Evolutionary conservation across 2,888 invertebrate genomes (phyloP), one percentile per base, ranked within the genome.

Genomic region (Meteorus cinctellus): DNA sequence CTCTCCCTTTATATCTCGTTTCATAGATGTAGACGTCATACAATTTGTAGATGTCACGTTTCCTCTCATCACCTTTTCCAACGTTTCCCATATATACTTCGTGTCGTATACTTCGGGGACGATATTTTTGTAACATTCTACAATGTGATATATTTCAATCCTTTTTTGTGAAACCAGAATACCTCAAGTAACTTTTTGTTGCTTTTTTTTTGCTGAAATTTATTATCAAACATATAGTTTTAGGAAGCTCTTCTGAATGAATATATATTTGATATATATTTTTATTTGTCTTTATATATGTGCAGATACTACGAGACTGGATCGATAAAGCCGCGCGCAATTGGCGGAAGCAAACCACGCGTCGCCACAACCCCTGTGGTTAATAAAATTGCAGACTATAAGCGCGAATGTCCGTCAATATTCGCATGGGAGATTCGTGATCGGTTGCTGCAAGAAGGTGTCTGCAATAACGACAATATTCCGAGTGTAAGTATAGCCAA

Each of bases 361-460:
- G 98, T 98, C 77, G 98, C 97, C 78, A 98, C 98, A 71, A 95
- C 96, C 73, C 95, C 95, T 60, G 98, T 98, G 81, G 98, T 98
- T 82, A 94, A 94, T 90, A 97, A 97, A 92, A 98, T 98, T 85
- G 97, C 98, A 74, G 96, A 97, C 89, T 98, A 97, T 93, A 98
- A 98, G 91, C 92, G 98, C 72, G 98, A 98, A 90, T 98, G 98
- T 90, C 98, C 98, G 48, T 97, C 97, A 84, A 98, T 98, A 90
- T 98, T 98, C 91, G 98, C 98, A 68, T 98, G 98, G 98, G 98
- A 98, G 92, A 98, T 98, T 89, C 92, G 98, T 72, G 98, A 98
- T 88, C 94, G 98, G 87, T 93, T 98, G 84, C 93, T 98, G 75
- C 95, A 96, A 77, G 98, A 98, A 89, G 96, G 96, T 84, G 96